These are phyloP conservation scores for Muraenolepis orangiensis DNA, from an alignment of 2,797 vertebrate species.

Conservation along the genomic window DNA sequence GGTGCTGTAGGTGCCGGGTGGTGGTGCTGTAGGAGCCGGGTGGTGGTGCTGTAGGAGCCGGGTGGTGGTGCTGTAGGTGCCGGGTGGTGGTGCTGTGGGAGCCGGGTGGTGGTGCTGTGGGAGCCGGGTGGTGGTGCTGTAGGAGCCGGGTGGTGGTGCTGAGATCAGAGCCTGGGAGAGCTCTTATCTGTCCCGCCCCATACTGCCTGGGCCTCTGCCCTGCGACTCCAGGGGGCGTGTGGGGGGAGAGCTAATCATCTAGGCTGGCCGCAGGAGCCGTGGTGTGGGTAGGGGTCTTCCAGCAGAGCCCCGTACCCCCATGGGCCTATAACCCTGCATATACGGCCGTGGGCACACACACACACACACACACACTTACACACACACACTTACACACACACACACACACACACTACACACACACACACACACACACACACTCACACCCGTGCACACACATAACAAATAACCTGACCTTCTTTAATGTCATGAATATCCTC, in stretches of 20 bases:
- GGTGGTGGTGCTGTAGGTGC: neutral
- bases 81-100: neutral
- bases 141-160: neutral
- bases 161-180: constrained; percentile 23
- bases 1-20: too few species aligned
- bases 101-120: neutral
- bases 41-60: too few species aligned
- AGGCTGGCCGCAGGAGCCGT: constrained; percentile 31
- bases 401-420: neutral
- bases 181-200: constrained; percentile 54
- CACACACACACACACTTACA: too few species aligned
- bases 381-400: neutral
- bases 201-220: constrained; percentile 27
- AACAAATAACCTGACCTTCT: neutral
- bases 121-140: neutral
- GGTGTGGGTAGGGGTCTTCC: constrained; percentile 33
- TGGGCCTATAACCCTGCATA: constrained; percentile 42
- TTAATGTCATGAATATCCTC: neutral
- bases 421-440: neutral
- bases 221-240: constrained; percentile 35
- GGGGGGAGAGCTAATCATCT: constrained; percentile 46
- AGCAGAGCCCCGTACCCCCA: constrained; percentile 28
- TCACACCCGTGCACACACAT: neutral
- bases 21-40: neutral
- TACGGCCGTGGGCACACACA: too few species aligned